A percentile compares a stretch with the other conserved stretches of the same genome.
Evolutionary conservation across 1,140 invertebrate species (phyloP).

Genomic region (Vanessa atalanta): DNA sequence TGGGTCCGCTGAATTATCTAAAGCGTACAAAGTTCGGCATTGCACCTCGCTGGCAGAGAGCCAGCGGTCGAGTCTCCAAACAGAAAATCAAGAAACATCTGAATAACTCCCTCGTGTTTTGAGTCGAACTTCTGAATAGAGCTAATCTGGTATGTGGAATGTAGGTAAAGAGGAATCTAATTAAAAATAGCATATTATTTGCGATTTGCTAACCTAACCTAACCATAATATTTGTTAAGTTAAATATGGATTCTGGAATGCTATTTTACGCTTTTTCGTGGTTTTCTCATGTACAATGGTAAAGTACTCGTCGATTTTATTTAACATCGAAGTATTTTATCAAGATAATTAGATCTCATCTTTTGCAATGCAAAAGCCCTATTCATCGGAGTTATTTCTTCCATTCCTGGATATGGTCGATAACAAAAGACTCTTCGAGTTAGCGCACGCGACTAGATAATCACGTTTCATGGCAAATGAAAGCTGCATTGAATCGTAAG

Average conservation of each 20-base stretch:
- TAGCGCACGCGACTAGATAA: constrained; percentile 34
- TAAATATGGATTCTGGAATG: background rate
- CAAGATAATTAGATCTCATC: constrained; percentile 6
- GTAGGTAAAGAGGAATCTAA: too few relatives aligned
- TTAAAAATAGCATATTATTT: too few relatives aligned
- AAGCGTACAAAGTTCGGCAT: constrained; percentile 16
- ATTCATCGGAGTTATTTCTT: constrained; percentile 21
- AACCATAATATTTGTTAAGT: too few relatives aligned
- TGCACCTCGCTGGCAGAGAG: constrained; percentile 17
- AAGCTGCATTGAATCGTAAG: constrained; percentile 27
- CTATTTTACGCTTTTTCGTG: background rate
- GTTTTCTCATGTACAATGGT: background rate
- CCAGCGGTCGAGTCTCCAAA: constrained; percentile 17
- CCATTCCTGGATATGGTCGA: constrained; percentile 11
- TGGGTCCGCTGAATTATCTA: constrained; percentile 16
- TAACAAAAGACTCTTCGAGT: constrained; percentile 27
- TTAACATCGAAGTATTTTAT: background rate
- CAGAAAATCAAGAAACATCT: constrained; percentile 11
- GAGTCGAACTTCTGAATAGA: background rate
- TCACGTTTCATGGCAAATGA: constrained; percentile 32
- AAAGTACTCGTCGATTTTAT: background rate
- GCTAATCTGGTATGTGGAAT: background rate
- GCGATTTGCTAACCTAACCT: too few relatives aligned
- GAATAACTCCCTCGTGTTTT: background rate
- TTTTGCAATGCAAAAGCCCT: constrained; percentile 7